Evolutionary conservation across 2,888 invertebrate genomes (phyloP).

Genomic region (Microplitis deprimator): DNA sequence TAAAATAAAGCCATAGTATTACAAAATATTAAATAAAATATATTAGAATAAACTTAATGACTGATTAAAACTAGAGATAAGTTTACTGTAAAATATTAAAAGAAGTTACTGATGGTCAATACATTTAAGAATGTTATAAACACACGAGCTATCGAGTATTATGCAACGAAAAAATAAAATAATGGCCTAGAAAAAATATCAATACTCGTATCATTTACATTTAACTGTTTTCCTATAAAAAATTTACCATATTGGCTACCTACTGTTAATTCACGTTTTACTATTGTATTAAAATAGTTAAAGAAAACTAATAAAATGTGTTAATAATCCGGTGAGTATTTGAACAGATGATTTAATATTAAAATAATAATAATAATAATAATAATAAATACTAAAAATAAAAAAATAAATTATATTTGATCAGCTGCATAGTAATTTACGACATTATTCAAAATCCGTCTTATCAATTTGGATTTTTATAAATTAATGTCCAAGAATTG

Average conservation of each 20-base stretch:
- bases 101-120: conserved; percentile 2
- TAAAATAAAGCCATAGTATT: background rate
- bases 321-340: conserved; percentile 2
- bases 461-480: background rate
- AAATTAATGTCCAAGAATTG: background rate
- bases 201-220: conserved; percentile 25
- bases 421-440: conserved; percentile 3
- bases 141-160: conserved; percentile 29
- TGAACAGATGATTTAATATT: conserved; percentile 13
- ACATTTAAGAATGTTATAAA: conserved; percentile 29
- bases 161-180: background rate
- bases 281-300: background rate
- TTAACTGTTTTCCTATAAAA: conserved; percentile 26
- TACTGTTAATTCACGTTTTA: background rate
- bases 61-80: background rate
- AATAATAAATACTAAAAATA: background rate
- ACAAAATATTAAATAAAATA: background rate
- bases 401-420: background rate
- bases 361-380: background rate
- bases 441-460: background rate
- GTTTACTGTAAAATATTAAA: conserved; percentile 4
- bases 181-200: conserved; percentile 20
- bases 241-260: background rate
- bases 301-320: background rate
- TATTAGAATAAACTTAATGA: conserved; percentile 3